Percentiles rank a stretch among this genome's conserved stretches.
These are phyloP conservation scores for Sinhomidia bicolor DNA, from an alignment of 2,888 invertebrate genomes.

Conservation along the genomic window DNA sequence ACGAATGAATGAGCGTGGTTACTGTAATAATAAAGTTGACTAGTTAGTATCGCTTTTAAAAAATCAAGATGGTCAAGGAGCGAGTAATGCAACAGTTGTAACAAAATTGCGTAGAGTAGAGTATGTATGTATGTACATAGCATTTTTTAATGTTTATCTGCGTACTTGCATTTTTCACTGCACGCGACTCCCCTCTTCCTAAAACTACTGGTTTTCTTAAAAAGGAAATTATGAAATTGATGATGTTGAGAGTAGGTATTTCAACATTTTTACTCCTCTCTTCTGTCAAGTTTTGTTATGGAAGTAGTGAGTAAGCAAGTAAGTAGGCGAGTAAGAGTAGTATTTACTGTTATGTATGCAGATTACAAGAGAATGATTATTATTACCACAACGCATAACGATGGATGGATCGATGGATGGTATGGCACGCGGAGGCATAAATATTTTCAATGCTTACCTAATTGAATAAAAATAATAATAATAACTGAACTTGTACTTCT, in stretches of 20 bases:
- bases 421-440: background rate
- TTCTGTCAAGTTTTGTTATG: background rate
- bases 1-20: constrained; percentile 5
- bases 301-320: background rate
- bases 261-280: background rate
- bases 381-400: too few species aligned
- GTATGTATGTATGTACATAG: too few species aligned
- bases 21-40: constrained; percentile 37
- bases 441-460: background rate
- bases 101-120: background rate
- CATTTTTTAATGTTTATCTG: background rate
- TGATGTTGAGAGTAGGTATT: background rate
- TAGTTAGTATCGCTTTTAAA: constrained; percentile 23
- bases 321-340: background rate
- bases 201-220: constrained; percentile 54
- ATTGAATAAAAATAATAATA: background rate
- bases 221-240: constrained; percentile 51
- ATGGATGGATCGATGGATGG: too few species aligned
- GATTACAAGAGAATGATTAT: background rate
- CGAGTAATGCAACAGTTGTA: background rate
- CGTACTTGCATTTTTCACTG: background rate
- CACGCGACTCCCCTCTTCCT: constrained; percentile 40
- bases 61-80: constrained; percentile 10
- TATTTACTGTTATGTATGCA: background rate
- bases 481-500: constrained; percentile 8